phyloP scores from a whole-genome alignment of 1,140 invertebrate genomes.

The Samia ricini region DNA sequence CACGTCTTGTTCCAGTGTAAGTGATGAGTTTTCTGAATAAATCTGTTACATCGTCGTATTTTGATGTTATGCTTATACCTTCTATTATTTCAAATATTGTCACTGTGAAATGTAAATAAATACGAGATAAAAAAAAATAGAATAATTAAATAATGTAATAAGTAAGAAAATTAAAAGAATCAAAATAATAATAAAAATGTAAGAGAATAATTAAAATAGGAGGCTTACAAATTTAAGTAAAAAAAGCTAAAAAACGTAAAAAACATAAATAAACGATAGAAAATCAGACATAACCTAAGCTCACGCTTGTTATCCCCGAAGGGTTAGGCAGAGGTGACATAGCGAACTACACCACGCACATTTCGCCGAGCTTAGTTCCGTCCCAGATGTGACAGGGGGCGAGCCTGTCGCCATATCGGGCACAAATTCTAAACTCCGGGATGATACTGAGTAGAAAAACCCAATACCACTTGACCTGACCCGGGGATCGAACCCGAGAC shows the following conservation, averaged over 20 bases:
- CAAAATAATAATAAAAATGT: not conserved
- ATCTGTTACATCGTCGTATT: conserved; percentile 35
- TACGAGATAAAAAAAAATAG: not conserved
- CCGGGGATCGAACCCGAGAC: too few species aligned
- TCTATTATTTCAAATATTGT: conserved; percentile 33
- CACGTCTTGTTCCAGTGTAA: conserved; percentile 41
- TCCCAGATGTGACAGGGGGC: too few species aligned
- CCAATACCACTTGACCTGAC: too few species aligned
- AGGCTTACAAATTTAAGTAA: not conserved
- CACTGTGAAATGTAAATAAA: conserved; percentile 28
- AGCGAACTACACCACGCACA: too few species aligned
- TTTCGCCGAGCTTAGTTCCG: too few species aligned
- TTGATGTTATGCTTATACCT: conserved; percentile 27
- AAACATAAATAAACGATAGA: too few species aligned
- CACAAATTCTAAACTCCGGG: too few species aligned
- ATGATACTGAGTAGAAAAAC: too few species aligned
- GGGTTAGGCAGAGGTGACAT: too few species aligned
- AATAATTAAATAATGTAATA: not conserved
- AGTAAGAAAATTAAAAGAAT: not conserved
- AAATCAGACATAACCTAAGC: too few species aligned
- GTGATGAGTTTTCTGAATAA: conserved; percentile 35
- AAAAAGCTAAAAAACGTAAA: conserved; percentile 10
- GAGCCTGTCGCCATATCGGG: too few species aligned
- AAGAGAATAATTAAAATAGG: not conserved
- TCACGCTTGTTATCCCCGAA: too few species aligned